Conservation (phyloP, 2,797 vertebrate genomes). For the Parambassis ranga region DNA sequence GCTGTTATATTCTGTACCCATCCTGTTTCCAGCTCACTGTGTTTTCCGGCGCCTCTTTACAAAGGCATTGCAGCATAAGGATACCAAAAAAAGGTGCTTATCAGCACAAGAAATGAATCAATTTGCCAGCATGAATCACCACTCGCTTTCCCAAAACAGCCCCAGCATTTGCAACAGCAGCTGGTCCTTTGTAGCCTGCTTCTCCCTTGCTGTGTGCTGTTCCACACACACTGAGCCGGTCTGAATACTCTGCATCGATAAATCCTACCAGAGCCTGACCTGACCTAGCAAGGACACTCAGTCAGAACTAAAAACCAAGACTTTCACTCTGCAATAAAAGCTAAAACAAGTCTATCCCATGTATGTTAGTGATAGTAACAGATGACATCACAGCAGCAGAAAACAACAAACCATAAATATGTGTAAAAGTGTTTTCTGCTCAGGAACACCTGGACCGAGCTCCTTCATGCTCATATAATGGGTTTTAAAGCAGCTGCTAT, state of each 20-base stretch:
- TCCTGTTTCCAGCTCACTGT: slow-evolving; percentile 5
- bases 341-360: no score
- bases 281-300: background rate
- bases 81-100: slow-evolving; percentile 49
- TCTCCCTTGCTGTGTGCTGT: slow-evolving; percentile 33
- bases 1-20: background rate
- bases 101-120: slow-evolving; percentile 66
- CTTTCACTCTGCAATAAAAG: background rate
- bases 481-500: slow-evolving; percentile 57
- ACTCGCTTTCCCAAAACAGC: slow-evolving; percentile 54
- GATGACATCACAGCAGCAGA: background rate
- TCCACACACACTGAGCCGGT: background rate
- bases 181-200: slow-evolving; percentile 48
- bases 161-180: slow-evolving; percentile 44
- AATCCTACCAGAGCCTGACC: slow-evolving; percentile 21
- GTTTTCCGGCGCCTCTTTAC: slow-evolving; percentile 29
- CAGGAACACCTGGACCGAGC: slow-evolving; percentile 4
- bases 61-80: slow-evolving; percentile 35
- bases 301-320: background rate
- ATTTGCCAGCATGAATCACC: slow-evolving; percentile 68
- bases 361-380: background rate
- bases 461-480: slow-evolving; percentile 49
- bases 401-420: no score
- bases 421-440: slow-evolving; percentile 6
- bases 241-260: slow-evolving; percentile 40